Evolutionary conservation across 2,113 vertebrate genomes (phyloP), one percentile per base, ranked within the genome.

Genomic region (Callionymus lyra): DNA sequence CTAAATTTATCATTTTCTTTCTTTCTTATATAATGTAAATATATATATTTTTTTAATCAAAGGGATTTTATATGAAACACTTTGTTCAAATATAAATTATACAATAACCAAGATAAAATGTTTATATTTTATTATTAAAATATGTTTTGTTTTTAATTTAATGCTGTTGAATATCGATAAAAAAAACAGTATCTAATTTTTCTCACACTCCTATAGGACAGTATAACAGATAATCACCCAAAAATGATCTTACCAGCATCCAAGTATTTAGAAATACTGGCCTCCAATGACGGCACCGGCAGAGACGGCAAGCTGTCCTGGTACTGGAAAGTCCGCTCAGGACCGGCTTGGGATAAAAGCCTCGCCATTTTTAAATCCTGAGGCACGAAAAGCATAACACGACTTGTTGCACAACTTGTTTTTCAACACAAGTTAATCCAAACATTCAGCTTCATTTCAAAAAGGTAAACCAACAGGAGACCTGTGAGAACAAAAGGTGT

Each of bases 251-350:
- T 31, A 97, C 95, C 95, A 84, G 93, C 68, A 16, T 94, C 86
- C 39, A 97, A 84, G 56, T 99, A 99, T 71, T 95, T 97, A 18
- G 67, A 76, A 16, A 99, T 77, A 45, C 89, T 92, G 31, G 82
- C 87, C 51, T 88, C 84, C 15, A 99, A 85, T 4, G 80, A 44
- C 10, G 95, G 93, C 6, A 98, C 86, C 0, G 94, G 95, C 44
- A 98, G 57, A 1, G 91, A 57, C 13, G 95, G 93, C 52, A 99
- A 84, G 16, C 79, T 84, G 49, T 63, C 75, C 59, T 99, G 94
- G 58, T 91, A 86, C 74, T 95, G 90, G 65, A 99, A 99, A 0
- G 94, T 99, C 52, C 74, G 62, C 71, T 95, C 92, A 12, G 81
- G 76, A 3, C 74, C 14, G 13, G 87, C 72, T 31, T 85, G 84